These are phyloP conservation scores for Ophioninae sp. DNA, from an alignment of 2,888 invertebrate genomes.

Conservation along the genomic window DNA sequence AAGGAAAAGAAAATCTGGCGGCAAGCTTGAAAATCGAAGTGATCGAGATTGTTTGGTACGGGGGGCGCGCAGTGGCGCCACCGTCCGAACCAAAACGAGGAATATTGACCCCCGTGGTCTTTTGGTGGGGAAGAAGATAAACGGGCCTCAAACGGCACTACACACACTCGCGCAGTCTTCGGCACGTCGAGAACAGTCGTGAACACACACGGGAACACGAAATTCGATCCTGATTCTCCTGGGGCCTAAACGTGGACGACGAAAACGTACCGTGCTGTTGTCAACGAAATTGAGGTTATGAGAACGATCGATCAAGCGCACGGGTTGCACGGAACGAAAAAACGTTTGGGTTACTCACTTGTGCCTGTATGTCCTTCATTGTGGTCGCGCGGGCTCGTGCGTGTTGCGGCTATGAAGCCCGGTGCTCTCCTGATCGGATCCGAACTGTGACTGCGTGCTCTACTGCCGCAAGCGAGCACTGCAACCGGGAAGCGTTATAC, in stretches of 20 bases:
- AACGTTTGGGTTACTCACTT: conserved; percentile 65
- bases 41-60: not conserved
- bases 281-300: not conserved
- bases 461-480: conserved; percentile 47
- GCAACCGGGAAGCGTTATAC: conserved; percentile 22
- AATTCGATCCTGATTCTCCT: conserved; percentile 22
- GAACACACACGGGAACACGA: not conserved
- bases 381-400: conserved; percentile 33
- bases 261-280: too few species aligned
- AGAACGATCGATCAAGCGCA: conserved; percentile 8
- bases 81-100: conserved; percentile 24
- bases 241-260: too few species aligned
- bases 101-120: conserved; percentile 32
- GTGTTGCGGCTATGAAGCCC: too few species aligned
- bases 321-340: not conserved
- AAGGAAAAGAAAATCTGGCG: conserved; percentile 10
- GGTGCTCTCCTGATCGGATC: conserved; percentile 62
- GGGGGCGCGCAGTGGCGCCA: conserved; percentile 32
- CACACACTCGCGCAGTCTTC: too few species aligned
- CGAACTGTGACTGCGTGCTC: conserved; percentile 61
- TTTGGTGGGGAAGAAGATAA: conserved; percentile 14
- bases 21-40: conserved; percentile 14
- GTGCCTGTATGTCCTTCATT: conserved; percentile 72
- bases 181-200: too few species aligned
- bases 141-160: too few species aligned